phyloP scores from a whole-genome alignment of 1,140 invertebrate genomes.

The Drosophila neocordata region DNA sequence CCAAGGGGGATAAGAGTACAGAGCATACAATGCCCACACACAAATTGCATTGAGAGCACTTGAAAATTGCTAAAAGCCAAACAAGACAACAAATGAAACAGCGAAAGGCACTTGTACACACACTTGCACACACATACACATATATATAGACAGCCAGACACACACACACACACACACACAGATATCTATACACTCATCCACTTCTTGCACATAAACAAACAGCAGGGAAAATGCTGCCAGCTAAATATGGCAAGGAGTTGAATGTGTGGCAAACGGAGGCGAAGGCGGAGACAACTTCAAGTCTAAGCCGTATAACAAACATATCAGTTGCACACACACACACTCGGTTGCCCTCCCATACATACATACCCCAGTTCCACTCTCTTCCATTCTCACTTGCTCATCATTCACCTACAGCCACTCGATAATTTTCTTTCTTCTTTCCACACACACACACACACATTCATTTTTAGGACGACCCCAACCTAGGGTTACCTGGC shows the following conservation, averaged over 20 bases:
- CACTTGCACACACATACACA: conserved; percentile 37
- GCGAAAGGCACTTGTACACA: conserved; percentile 76
- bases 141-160: neutral
- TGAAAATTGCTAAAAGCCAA: conserved; percentile 82
- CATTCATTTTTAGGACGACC: conserved; percentile 86
- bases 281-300: conserved; percentile 50
- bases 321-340: conserved; percentile 74
- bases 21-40: conserved; percentile 67
- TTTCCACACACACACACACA: neutral
- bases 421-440: conserved; percentile 64
- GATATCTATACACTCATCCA: conserved; percentile 33
- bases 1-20: neutral
- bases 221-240: conserved; percentile 67
- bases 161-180: conserved; percentile 11
- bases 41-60: conserved; percentile 81
- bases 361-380: neutral
- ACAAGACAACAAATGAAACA: conserved; percentile 82
- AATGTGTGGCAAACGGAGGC: neutral
- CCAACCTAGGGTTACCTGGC: conserved; percentile 91
- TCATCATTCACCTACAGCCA: conserved; percentile 18
- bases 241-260: conserved; percentile 22
- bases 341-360: neutral
- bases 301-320: conserved; percentile 70
- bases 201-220: conserved; percentile 78
- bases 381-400: neutral